These are phyloP conservation scores for Macrocentrus cingulum DNA, from an alignment of 1,140 invertebrate genomes.

Conservation along the genomic window DNA sequence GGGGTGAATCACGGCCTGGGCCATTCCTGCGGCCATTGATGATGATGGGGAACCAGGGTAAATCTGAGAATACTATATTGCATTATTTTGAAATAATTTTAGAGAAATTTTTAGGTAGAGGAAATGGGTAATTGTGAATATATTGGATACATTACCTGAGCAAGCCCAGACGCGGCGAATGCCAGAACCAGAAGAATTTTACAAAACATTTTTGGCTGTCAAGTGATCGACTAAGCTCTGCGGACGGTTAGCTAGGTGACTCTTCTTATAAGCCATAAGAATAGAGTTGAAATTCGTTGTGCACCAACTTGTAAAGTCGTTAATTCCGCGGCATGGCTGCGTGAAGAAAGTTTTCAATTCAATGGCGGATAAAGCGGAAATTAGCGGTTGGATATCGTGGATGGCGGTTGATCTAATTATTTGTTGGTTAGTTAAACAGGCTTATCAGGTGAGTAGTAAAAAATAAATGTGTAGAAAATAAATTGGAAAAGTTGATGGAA, in stretches of 20 bases:
- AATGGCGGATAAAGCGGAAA: not conserved
- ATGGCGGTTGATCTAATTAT: not conserved
- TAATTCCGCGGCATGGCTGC: not conserved
- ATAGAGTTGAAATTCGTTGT: not conserved
- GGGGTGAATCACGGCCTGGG: too few species aligned
- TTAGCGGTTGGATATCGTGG: not conserved
- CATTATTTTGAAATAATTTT: not conserved
- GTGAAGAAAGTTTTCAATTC: not conserved
- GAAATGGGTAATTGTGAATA: not conserved
- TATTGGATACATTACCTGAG: not conserved
- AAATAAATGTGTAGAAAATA: not conserved
- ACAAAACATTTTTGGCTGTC: not conserved
- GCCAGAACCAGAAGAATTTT: not conserved
- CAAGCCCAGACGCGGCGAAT: not conserved
- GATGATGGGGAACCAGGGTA: too few species aligned
- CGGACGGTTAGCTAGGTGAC: not conserved
- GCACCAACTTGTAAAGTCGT: not conserved
- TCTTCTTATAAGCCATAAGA: conserved; percentile 1
- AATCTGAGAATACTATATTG: too few species aligned
- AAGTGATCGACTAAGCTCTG: not conserved
- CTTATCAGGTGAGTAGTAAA: not conserved
- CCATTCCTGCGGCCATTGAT: too few species aligned
- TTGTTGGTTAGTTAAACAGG: not conserved
- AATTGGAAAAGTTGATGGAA: not conserved
- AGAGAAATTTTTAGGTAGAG: not conserved